Evolutionary conservation across 2,888 invertebrate genomes (phyloP).

Genomic region (Trichopoda pennipes): DNA sequence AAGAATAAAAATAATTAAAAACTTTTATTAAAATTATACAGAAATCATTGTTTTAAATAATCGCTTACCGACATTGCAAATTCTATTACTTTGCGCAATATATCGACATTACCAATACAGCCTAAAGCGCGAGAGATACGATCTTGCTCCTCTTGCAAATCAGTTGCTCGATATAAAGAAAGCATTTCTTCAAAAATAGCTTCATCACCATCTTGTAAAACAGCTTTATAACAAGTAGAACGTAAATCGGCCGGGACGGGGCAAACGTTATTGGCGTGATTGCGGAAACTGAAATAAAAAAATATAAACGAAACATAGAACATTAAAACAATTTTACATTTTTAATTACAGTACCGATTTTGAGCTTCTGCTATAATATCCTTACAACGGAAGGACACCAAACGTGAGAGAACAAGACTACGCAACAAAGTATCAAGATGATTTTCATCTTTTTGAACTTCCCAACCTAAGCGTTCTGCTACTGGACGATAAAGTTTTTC

Average conservation of each 20-base stretch:
- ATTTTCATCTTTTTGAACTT: constrained; percentile 89
- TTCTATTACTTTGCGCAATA: constrained; percentile 88
- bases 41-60: not conserved
- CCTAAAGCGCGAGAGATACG: constrained; percentile 93
- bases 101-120: constrained; percentile 86
- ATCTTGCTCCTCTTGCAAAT: constrained; percentile 96
- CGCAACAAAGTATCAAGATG: constrained; percentile 93
- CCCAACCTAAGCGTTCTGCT: constrained; percentile 91
- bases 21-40: not conserved
- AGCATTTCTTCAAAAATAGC: constrained; percentile 89
- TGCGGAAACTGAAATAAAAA: constrained; percentile 82
- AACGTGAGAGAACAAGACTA: constrained; percentile 89
- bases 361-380: constrained; percentile 89
- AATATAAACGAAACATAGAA: constrained; percentile 6
- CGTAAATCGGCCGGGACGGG: constrained; percentile 92
- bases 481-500: constrained; percentile 88
- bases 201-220: constrained; percentile 87
- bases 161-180: constrained; percentile 89
- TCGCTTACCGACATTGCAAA: constrained; percentile 90
- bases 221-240: constrained; percentile 92
- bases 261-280: constrained; percentile 84
- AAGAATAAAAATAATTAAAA: constrained; percentile 54
- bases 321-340: not conserved
- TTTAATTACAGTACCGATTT: constrained; percentile 72
- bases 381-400: constrained; percentile 91